Conservation (phyloP, 2,888 invertebrate genomes). For the Stenodema calcarata region DNA sequence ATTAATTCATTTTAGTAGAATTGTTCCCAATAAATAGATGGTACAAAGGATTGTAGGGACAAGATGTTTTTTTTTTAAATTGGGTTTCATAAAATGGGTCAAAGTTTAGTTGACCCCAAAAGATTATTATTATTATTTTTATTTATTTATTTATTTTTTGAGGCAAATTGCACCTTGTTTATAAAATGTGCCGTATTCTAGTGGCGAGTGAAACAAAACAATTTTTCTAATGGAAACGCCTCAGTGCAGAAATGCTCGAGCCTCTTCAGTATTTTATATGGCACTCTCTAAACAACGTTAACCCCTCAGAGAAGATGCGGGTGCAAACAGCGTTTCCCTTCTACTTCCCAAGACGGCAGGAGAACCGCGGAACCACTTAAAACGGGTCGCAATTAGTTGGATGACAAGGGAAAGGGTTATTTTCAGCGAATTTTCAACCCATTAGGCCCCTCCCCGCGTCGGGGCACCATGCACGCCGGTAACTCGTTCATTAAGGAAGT, state of each 20-base stretch:
- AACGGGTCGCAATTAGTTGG: background rate
- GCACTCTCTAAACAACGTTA: background rate
- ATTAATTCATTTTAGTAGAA: too few species aligned
- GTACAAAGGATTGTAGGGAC: too few species aligned
- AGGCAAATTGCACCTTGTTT: too few species aligned
- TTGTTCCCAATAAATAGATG: too few species aligned
- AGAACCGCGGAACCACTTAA: background rate
- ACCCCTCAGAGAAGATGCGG: background rate
- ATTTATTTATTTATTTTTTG: too few species aligned
- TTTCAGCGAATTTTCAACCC: background rate
- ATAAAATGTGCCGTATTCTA: too few species aligned
- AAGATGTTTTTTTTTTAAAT: too few species aligned
- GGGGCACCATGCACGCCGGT: background rate
- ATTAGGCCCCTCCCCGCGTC: background rate
- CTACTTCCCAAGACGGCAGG: background rate
- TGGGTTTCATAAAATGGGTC: too few species aligned
- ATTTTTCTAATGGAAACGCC: background rate
- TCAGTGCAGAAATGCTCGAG: background rate
- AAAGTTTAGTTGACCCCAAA: too few species aligned
- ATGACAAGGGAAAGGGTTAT: background rate
- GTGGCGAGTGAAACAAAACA: background rate
- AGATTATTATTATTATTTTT: too few species aligned
- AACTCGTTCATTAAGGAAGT: conserved; percentile 5
- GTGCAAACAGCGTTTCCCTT: background rate
- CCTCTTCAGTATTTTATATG: background rate